phyloP scores from a whole-genome alignment of 2,113 vertebrate species.

The Rhinolophus sinicus region DNA sequence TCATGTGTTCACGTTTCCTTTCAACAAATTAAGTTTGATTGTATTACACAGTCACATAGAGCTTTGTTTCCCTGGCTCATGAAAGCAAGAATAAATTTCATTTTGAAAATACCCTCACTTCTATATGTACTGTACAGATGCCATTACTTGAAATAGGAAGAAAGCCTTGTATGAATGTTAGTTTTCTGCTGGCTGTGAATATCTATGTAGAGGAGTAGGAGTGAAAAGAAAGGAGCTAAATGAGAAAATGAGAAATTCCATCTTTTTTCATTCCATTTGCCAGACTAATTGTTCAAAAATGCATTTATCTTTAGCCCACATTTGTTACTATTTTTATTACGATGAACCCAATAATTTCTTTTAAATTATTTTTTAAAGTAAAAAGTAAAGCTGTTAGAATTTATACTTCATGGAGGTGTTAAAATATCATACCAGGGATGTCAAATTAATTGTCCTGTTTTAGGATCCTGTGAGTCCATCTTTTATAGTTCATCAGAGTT shows the following conservation, averaged over 20 bases:
- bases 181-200: slow-evolving; percentile 28
- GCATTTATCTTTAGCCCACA: background rate
- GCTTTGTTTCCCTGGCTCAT: background rate
- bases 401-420: background rate
- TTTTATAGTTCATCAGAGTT: background rate
- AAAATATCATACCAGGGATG: background rate
- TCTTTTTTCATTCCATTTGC: background rate
- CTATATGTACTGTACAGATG: slow-evolving; percentile 14
- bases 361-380: slow-evolving; percentile 8
- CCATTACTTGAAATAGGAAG: slow-evolving; percentile 25
- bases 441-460: slow-evolving; percentile 12
- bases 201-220: background rate
- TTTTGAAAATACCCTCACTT: background rate
- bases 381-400: slow-evolving; percentile 39
- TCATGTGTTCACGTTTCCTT: background rate
- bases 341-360: background rate
- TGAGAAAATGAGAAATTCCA: background rate
- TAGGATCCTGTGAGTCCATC: background rate
- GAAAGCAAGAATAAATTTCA: background rate
- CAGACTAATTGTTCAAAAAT: background rate
- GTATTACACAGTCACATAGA: background rate
- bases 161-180: background rate
- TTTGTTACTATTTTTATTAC: slow-evolving; percentile 47
- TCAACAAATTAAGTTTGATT: background rate
- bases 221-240: background rate